Percentiles rank a stretch among this genome's conserved stretches.
These are phyloP conservation scores for Sebastes schlegelii DNA, from an alignment of 2,113 vertebrate species.

Conservation along the genomic window DNA sequence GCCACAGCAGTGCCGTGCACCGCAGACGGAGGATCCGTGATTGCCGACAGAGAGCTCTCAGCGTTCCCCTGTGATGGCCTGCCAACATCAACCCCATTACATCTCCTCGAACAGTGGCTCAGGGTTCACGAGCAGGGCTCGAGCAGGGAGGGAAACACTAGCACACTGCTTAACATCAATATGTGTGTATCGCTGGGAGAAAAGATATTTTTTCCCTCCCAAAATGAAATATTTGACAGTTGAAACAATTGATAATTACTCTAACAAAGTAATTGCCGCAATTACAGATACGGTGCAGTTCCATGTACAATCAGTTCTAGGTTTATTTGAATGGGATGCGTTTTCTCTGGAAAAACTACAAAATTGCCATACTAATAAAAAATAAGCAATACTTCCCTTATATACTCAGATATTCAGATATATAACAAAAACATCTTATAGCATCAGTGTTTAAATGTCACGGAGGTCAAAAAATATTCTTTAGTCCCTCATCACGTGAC, in stretches of 20 bases:
- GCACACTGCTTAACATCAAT: slow-evolving; percentile 11
- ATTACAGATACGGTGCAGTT: background rate
- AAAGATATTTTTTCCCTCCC: background rate
- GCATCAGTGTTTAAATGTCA: background rate
- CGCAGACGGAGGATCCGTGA: slow-evolving; percentile 33
- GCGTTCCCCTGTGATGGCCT: slow-evolving; percentile 46
- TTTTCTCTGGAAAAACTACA: slow-evolving; percentile 36
- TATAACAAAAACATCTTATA: background rate
- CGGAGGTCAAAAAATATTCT: background rate
- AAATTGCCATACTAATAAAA: background rate
- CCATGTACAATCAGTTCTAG: slow-evolving; percentile 18
- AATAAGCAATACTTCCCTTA: background rate
- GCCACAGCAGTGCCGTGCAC: slow-evolving; percentile 10
- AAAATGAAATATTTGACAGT: slow-evolving; percentile 46
- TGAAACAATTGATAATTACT: slow-evolving; percentile 45
- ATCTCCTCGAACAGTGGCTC: slow-evolving; percentile 53
- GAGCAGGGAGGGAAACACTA: slow-evolving; percentile 16
- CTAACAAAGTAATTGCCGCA: slow-evolving; percentile 41
- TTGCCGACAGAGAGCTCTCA: slow-evolving; percentile 30
- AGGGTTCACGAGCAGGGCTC: slow-evolving; percentile 55
- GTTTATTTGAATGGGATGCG: slow-evolving; percentile 49
- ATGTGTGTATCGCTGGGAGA: background rate
- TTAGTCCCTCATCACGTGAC: slow-evolving; percentile 18
- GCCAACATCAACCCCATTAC: slow-evolving; percentile 70
- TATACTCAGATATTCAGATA: too few relatives aligned